Percentiles rank a stretch among this genome's conserved stretches.
Evolutionary conservation across 2,888 invertebrate genomes (phyloP).

Genomic region (Leptopilina drosophilae): DNA sequence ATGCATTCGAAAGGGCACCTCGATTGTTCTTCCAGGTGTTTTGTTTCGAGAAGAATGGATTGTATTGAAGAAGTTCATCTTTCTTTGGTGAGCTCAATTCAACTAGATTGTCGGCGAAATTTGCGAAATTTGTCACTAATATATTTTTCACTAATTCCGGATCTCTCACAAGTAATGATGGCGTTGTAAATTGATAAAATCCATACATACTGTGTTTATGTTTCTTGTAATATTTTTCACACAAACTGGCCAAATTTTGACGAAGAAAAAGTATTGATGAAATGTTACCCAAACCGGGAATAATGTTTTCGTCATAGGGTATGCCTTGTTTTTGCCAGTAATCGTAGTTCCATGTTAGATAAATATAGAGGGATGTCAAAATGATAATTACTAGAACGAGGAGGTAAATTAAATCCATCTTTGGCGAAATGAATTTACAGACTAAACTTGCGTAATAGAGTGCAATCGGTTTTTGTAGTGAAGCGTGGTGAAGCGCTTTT

Average conservation of each 20-base stretch:
- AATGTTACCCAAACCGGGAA: conserved; percentile 53
- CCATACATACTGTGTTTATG: conserved; percentile 56
- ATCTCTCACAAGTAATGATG: conserved; percentile 62
- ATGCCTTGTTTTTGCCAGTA: conserved; percentile 55
- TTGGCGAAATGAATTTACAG: neutral
- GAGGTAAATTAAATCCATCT: neutral
- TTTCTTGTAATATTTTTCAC: conserved; percentile 46
- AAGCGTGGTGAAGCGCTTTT: too few species aligned
- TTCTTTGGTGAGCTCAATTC: conserved; percentile 57
- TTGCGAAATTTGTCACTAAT: neutral
- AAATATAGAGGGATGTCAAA: conserved; percentile 41
- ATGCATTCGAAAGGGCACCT: conserved; percentile 52
- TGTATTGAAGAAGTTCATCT: conserved; percentile 62
- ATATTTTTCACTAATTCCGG: conserved; percentile 63
- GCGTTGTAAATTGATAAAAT: conserved; percentile 51
- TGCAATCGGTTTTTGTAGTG: too few species aligned
- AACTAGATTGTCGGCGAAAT: conserved; percentile 63
- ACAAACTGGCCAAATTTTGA: conserved; percentile 45
- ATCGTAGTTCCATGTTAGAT: conserved; percentile 41
- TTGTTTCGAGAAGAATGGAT: conserved; percentile 63
- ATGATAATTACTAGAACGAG: neutral
- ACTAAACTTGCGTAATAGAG: too few species aligned
- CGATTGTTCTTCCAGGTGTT: conserved; percentile 60
- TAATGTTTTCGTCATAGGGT: conserved; percentile 42
- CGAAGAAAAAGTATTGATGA: conserved; percentile 40